These are phyloP conservation scores for Gallinago solitaria DNA, from an alignment of 2,797 vertebrate species.

Conservation along the genomic window DNA sequence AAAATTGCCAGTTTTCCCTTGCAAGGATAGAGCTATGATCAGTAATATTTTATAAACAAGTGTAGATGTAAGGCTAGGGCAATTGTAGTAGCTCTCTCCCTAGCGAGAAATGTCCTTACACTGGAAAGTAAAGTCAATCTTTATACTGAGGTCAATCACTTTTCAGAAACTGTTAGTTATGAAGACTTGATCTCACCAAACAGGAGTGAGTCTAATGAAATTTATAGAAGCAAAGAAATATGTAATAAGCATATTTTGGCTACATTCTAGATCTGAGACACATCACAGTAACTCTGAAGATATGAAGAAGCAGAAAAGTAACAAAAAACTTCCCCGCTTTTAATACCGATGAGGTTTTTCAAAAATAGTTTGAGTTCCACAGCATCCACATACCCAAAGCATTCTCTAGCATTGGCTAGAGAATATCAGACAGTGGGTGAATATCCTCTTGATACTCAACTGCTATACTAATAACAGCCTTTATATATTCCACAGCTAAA, in stretches of 20 bases:
- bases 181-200: background rate
- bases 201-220: background rate
- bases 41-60: background rate
- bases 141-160: background rate
- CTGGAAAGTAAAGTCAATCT: background rate
- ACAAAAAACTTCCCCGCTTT: background rate
- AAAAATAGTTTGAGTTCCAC: background rate
- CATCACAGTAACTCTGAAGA: background rate
- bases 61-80: background rate
- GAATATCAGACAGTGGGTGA: background rate
- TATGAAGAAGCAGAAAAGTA: background rate
- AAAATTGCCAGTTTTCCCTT: background rate
- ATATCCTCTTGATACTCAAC: background rate
- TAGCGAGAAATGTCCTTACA: background rate
- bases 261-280: background rate
- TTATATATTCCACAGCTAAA: background rate
- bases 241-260: background rate
- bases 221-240: background rate
- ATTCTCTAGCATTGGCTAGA: background rate
- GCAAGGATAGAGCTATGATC: background rate
- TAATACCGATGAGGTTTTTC: background rate
- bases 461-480: background rate
- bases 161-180: background rate
- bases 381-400: background rate
- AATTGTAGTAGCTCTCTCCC: background rate